phyloP scores from a whole-genome alignment of 1,140 invertebrate genomes.

The Nephotettix cincticeps region DNA sequence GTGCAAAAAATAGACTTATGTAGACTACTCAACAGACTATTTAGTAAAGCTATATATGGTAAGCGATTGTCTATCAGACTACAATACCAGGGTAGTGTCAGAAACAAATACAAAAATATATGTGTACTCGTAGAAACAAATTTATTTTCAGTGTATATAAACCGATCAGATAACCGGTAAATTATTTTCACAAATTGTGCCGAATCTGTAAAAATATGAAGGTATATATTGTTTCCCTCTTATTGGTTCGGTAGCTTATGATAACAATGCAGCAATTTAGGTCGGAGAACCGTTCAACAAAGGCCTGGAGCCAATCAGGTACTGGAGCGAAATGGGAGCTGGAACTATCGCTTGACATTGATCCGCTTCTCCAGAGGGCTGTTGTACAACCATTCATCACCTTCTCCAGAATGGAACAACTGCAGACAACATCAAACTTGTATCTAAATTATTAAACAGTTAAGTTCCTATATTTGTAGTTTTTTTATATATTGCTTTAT shows the following conservation, averaged over 20 bases:
- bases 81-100: not conserved
- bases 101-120: conserved; percentile 11
- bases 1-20: conserved; percentile 22
- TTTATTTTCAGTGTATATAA: not conserved
- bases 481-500: no score
- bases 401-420: not conserved
- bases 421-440: not conserved
- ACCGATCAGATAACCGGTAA: not conserved
- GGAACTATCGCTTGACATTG: not conserved
- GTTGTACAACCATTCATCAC: not conserved
- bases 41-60: not conserved
- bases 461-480: not conserved
- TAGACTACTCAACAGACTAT: conserved; percentile 8
- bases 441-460: not conserved
- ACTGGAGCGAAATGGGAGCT: not conserved
- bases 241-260: not conserved
- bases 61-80: conserved; percentile 13
- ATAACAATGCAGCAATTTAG: not conserved
- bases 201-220: not conserved
- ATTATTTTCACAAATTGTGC: conserved; percentile 10
- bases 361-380: conserved; percentile 10
- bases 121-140: not conserved
- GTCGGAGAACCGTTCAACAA: no score
- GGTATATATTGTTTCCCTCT: not conserved
- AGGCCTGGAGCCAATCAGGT: not conserved